These are phyloP conservation scores for Mobula hypostoma DNA, from an alignment of 2,113 vertebrate species.

Conservation along the genomic window DNA sequence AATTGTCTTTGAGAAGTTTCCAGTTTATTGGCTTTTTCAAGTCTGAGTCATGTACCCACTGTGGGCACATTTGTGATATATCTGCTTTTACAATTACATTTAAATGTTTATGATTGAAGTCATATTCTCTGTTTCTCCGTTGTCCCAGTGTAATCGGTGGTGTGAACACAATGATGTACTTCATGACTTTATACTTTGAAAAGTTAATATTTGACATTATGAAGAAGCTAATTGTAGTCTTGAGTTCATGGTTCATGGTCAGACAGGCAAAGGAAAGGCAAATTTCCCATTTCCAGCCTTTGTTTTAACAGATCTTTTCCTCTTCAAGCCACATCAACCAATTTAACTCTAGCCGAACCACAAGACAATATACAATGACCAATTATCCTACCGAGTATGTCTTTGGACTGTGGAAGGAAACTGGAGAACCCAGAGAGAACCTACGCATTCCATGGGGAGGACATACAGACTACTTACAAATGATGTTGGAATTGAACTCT, in stretches of 20 bases:
- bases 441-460: no score
- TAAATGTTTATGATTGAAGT: slow-evolving; percentile 21
- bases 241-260: not conserved
- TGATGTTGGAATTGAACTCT: no score
- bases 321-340: no score
- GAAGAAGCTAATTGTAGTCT: not conserved
- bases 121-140: slow-evolving; percentile 7
- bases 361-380: no score
- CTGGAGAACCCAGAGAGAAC: no score
- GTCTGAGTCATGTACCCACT: not conserved
- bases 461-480: no score
- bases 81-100: not conserved
- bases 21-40: slow-evolving; percentile 28
- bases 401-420: no score
- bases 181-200: not conserved
- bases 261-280: not conserved
- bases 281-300: not conserved
- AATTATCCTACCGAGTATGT: no score
- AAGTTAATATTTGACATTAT: not conserved
- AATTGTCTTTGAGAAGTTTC: not conserved
- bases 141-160: not conserved
- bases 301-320: not conserved
- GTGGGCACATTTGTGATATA: not conserved
- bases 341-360: no score
- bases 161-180: not conserved